A percentile compares a stretch with the other conserved stretches of the same genome.
phyloP scores from a whole-genome alignment of 37 sponge, comb jelly and placozoan species.

The Oopsacas minuta region DNA sequence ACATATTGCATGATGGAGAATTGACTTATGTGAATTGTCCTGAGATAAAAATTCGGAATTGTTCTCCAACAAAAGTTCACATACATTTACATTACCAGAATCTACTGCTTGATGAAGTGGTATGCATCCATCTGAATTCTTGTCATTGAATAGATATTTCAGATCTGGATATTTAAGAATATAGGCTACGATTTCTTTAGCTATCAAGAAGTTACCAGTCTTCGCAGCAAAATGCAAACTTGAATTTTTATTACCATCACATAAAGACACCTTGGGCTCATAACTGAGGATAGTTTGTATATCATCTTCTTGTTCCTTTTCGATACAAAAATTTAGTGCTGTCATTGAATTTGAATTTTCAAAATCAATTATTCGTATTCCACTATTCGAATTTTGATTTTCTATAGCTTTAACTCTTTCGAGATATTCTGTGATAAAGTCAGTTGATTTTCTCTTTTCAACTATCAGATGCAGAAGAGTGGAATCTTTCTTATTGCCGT shows the following conservation, averaged over 20 bases:
- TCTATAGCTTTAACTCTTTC: no score
- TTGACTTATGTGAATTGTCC: background rate
- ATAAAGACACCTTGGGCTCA: background rate
- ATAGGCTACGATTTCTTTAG: background rate
- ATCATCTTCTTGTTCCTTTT: background rate
- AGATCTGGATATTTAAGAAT: background rate
- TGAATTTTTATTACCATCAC: background rate
- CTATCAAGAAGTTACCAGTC: background rate
- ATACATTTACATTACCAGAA: background rate
- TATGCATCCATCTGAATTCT: background rate
- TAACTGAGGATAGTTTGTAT: background rate
- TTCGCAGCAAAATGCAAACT: background rate
- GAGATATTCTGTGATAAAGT: no score
- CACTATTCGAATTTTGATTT: no score
- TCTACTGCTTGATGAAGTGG: background rate
- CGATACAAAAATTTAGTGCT: background rate
- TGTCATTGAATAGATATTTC: background rate
- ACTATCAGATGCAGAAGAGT: background rate
- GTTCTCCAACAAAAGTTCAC: background rate
- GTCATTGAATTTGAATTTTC: background rate
- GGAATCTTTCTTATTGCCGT: background rate
- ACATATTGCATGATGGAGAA: background rate
- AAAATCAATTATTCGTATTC: background rate
- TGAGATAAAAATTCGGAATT: background rate
- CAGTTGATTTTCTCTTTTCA: background rate